Evolutionary conservation across 2,888 invertebrate genomes (phyloP), one percentile per base, ranked within the genome.

Genomic region (Arrhopalites spinosus): DNA sequence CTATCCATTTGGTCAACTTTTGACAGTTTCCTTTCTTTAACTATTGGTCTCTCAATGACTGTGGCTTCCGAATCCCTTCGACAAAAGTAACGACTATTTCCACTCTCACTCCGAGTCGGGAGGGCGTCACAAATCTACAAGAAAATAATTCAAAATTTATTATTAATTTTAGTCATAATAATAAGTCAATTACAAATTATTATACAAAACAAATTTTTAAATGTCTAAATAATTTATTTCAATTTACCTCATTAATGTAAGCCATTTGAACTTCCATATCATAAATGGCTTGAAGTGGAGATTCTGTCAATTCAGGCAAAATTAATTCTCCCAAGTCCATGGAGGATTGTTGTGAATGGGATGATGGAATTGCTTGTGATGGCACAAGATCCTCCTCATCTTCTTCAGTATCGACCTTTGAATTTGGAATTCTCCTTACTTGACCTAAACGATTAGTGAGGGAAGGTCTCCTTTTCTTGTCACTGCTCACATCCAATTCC

Each of bases 211-310:
- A n/a, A n/a, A n/a, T n/a, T n/a, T n/a, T n/a, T n/a, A n/a, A 36
- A 36, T 11, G 36, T 36, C 3, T 36, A 36, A 7, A 36, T 36
- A 36, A 36, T 36, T 36, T 11, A 7, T 36, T 36, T 36, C 5
- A 36, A 36, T 36, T 3, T 36, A 36, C 36, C 36, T 83, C 82
- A 74, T 82, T 83, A 43, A 83, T 81, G 69, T 82, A 83, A 3
- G 83, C 83, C 82, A 82, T 82, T 73, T 82, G 80, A 27, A 79
- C 80, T 71, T 82, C 82, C 81, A 82, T 82, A 59, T 82, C 82
- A 70, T 75, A 81, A 56, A 82, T 82, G 1, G 82, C 82, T 75
- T 82, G 81, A n/a, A 82, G 79, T 15, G 82, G 82, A n/a, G 78
- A 78, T 59, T 82, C 79, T 8, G 78, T 80, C 47, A 82, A 71